Percentiles rank a stretch among this genome's conserved stretches.
phyloP scores from a whole-genome alignment of 2,888 invertebrate species.

The Tuberolachnus salignus region DNA sequence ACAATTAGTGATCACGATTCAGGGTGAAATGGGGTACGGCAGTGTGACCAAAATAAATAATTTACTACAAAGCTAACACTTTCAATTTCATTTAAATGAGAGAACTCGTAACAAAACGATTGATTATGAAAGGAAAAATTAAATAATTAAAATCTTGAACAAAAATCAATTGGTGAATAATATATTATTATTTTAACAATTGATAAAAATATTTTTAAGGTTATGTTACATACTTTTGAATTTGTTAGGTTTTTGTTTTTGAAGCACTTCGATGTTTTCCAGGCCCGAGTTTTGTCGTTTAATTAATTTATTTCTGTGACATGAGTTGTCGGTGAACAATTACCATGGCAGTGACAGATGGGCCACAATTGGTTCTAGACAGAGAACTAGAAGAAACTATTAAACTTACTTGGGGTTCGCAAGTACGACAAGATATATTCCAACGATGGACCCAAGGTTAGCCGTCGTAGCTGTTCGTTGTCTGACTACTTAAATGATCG shows the following conservation, averaged over 20 bases:
- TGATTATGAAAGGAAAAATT: not conserved
- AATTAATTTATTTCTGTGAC: not conserved
- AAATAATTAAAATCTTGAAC: not conserved
- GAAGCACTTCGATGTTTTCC: not conserved
- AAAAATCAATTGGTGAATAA: not conserved
- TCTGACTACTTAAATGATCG: conserved; percentile 8
- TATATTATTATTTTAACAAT: conserved; percentile 1
- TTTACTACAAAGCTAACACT: not conserved
- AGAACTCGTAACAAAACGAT: not conserved
- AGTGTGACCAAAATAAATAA: conserved; percentile 38
- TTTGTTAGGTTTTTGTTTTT: conserved; percentile 38
- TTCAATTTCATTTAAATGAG: not conserved
- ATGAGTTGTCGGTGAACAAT: conserved; percentile 34
- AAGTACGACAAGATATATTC: conserved; percentile 85
- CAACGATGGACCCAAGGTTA: conserved; percentile 88
- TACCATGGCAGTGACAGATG: conserved; percentile 17
- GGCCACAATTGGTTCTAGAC: conserved; percentile 41
- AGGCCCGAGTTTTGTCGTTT: not conserved
- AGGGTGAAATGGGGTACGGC: not conserved
- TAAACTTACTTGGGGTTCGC: conserved; percentile 82
- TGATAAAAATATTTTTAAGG: conserved; percentile 36
- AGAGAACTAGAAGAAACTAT: conserved; percentile 76
- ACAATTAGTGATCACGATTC: conserved; percentile 13
- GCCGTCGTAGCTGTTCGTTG: not conserved
- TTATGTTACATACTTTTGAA: conserved; percentile 41